phyloP scores from a whole-genome alignment of 1,140 invertebrate genomes.

The Maconellicoccus hirsutus region DNA sequence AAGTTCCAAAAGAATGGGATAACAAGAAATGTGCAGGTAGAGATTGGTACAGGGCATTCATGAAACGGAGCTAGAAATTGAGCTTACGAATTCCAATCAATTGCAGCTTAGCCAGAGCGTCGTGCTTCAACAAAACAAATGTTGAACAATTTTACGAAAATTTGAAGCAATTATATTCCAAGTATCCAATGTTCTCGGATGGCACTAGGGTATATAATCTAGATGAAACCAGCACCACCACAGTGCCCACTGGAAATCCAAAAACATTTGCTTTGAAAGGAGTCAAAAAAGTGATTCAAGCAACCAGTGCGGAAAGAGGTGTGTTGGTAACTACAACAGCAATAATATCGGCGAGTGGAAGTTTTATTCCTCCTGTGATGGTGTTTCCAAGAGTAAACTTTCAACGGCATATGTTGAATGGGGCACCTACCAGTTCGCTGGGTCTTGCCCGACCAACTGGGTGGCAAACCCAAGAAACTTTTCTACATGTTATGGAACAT shows the following conservation, averaged over 20 bases:
- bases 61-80: slow-evolving; percentile 13
- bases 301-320: slow-evolving; percentile 34
- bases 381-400: slow-evolving; percentile 35
- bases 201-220: slow-evolving; percentile 34
- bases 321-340: slow-evolving; percentile 34
- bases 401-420: slow-evolving; percentile 29
- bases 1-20: background rate
- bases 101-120: slow-evolving; percentile 32
- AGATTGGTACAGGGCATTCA: slow-evolving; percentile 11
- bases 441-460: slow-evolving; percentile 33
- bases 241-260: slow-evolving; percentile 34
- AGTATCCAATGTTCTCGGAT: slow-evolving; percentile 24
- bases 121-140: slow-evolving; percentile 34
- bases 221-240: slow-evolving; percentile 37
- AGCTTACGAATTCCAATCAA: background rate
- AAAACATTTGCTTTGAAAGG: slow-evolving; percentile 35
- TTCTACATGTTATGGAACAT: slow-evolving; percentile 29
- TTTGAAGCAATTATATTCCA: slow-evolving; percentile 28
- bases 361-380: slow-evolving; percentile 36
- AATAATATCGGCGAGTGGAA: slow-evolving; percentile 34
- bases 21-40: slow-evolving; percentile 15
- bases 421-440: slow-evolving; percentile 30
- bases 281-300: slow-evolving; percentile 34
- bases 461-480: slow-evolving; percentile 33
- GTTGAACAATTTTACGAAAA: slow-evolving; percentile 33